phyloP scores from a whole-genome alignment of 2,888 invertebrate species.

The Seira sanloemensis region DNA sequence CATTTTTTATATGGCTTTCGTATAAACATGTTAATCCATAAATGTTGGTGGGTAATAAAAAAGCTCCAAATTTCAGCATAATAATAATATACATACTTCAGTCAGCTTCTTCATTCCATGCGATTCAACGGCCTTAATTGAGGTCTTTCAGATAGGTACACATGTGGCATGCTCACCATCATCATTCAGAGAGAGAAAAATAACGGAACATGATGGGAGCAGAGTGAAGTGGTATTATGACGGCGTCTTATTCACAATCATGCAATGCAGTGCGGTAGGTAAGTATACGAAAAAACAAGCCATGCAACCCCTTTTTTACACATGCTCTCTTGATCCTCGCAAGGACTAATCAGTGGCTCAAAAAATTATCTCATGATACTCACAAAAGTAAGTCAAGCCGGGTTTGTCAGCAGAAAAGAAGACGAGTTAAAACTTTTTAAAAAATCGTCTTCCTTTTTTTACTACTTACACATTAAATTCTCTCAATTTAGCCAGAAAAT shows the following conservation, averaged over 20 bases:
- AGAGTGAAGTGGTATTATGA: background rate
- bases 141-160: slow-evolving; percentile 57
- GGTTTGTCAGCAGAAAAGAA: background rate
- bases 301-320: slow-evolving; percentile 1
- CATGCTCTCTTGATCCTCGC: background rate
- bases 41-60: no score
- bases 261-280: slow-evolving; percentile 54
- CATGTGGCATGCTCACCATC: background rate
- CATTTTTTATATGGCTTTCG: no score
- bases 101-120: background rate
- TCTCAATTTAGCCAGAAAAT: slow-evolving; percentile 5
- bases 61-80: no score
- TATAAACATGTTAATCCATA: no score
- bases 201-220: slow-evolving; percentile 12
- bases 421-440: slow-evolving; percentile 5
- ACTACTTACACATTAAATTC: no score
- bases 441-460: slow-evolving; percentile 48
- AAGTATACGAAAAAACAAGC: slow-evolving; percentile 41
- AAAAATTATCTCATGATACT: background rate
- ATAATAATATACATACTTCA: no score
- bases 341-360: background rate
- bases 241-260: background rate
- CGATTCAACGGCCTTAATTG: slow-evolving; percentile 58
- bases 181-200: background rate
- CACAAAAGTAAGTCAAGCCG: slow-evolving; percentile 28